Conservation (phyloP, 1,140 invertebrate species). For the Leptestheria dahalacensis region DNA sequence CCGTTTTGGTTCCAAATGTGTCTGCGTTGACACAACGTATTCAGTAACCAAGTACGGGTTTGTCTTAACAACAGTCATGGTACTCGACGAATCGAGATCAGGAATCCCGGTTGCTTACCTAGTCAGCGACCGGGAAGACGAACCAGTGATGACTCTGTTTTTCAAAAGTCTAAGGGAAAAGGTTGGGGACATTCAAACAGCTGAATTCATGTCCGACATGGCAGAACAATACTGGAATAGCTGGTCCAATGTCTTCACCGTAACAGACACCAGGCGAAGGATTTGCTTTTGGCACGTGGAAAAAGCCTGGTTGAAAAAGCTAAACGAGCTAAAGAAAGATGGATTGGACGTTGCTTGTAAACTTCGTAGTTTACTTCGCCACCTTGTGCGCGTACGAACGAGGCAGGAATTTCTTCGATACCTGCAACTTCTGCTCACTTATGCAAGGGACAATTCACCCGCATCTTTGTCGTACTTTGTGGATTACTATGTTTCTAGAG, state of each 20-base stretch:
- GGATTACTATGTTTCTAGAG: not conserved
- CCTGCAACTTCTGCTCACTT: not conserved
- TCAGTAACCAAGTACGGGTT: not conserved
- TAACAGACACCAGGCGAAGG: not conserved
- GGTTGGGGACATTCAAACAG: not conserved
- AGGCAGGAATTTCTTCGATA: not conserved
- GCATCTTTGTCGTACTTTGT: not conserved
- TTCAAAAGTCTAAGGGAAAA: not conserved
- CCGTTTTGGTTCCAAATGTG: not conserved
- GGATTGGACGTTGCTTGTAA: not conserved
- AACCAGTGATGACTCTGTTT: not conserved
- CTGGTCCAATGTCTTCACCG: not conserved
- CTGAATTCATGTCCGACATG: slow-evolving; percentile 3
- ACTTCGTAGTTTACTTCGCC: not conserved
- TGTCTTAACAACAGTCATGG: slow-evolving; percentile 1
- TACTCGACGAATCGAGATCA: not conserved
- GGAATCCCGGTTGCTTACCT: slow-evolving; percentile 3
- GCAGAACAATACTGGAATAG: slow-evolving; percentile 4
- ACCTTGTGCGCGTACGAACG: not conserved
- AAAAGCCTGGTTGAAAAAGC: slow-evolving; percentile 1
- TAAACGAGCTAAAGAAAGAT: not conserved
- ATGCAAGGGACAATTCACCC: not conserved
- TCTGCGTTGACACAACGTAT: slow-evolving; percentile 2
- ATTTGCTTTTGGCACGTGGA: slow-evolving; percentile 5
- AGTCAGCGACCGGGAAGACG: slow-evolving; percentile 6